Conservation (phyloP, 2,888 invertebrate species). For the Operophtera brumata region DNA sequence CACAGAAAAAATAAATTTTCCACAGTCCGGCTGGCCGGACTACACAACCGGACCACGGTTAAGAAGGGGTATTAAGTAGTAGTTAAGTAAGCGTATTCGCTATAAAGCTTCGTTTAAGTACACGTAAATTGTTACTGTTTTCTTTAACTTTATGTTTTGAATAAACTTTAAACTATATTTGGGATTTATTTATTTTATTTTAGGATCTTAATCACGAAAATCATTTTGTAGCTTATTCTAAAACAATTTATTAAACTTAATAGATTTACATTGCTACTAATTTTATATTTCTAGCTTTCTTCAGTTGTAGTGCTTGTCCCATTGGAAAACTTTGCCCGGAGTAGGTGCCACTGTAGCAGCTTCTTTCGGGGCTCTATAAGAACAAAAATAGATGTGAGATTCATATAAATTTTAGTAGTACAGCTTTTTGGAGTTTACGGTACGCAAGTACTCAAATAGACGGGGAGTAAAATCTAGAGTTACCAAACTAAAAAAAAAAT, state of each 20-base stretch:
- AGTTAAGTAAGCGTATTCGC: slow-evolving; percentile 1
- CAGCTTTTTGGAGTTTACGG: too few relatives aligned
- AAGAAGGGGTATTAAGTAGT: slow-evolving; percentile 1
- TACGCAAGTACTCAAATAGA: too few relatives aligned
- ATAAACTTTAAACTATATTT: slow-evolving; percentile 7
- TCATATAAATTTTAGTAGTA: too few relatives aligned
- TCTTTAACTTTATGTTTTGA: slow-evolving; percentile 9
- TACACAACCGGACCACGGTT: too few relatives aligned
- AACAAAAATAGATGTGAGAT: slow-evolving; percentile 23
- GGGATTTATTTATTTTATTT: neutral
- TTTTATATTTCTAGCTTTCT: slow-evolving; percentile 8
- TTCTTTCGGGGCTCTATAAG: slow-evolving; percentile 56
- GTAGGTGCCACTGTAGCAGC: slow-evolving; percentile 67
- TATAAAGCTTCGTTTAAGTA: neutral
- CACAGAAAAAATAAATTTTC: too few relatives aligned
- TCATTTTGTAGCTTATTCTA: slow-evolving; percentile 7
- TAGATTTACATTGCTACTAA: slow-evolving; percentile 18
- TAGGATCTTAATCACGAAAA: neutral
- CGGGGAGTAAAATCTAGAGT: too few relatives aligned
- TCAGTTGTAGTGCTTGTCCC: slow-evolving; percentile 77
- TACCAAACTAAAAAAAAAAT: too few relatives aligned
- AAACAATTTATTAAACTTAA: slow-evolving; percentile 27
- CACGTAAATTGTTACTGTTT: slow-evolving; percentile 12
- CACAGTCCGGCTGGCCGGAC: too few relatives aligned
- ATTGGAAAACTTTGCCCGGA: slow-evolving; percentile 79